Evolutionary conservation across 1,140 invertebrate species (phyloP), one percentile per base, ranked within the genome.

Genomic region (Scaptomyza graminum): DNA sequence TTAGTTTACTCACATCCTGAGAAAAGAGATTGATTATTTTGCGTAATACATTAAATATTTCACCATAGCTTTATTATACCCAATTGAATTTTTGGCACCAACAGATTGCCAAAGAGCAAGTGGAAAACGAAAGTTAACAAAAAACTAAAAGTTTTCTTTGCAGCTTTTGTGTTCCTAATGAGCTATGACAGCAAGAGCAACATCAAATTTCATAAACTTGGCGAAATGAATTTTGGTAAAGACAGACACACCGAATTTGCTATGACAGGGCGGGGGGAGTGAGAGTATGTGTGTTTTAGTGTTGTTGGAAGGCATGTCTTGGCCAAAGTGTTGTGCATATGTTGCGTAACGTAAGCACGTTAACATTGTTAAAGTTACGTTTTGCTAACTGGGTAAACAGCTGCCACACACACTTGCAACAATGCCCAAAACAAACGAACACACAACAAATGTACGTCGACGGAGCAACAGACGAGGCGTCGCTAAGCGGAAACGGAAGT

Each of bases 161-260:
- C 66, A 82, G 82, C 82, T 87, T 87, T 87, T 87, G 83, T 87
- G 78, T 73, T 76, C 67, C 74, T 88, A 87, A 87, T 88, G 82
- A 85, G 74, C 74, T 70, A 65, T 50, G 77, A 63, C 77, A 81
- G 59, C 67, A 70, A 70, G 7, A 22, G 64, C 74, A 85, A 67
- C 77, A 81, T 47, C 54, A 60, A 61, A 74, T 85, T 88, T 82
- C 74, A 85, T 87, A 85, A 85, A 87, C 83, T 85, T 85, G 66
- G 56, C 77, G 56, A 82, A 85, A 84, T 81, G 77, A 79, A 77
- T 87, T 84, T 59, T 62, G 69, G 73, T 87, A 31, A 77, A 72
- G 65, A 63, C 60, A 65, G 61, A 51, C 31, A 25, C n/a, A 34
- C 7, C 6, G 7, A 65, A 76, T 68, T 37, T 22, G 41, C 25